These are phyloP conservation scores for Alloplasta piceator DNA, from an alignment of 2,888 invertebrate genomes.

Conservation along the genomic window DNA sequence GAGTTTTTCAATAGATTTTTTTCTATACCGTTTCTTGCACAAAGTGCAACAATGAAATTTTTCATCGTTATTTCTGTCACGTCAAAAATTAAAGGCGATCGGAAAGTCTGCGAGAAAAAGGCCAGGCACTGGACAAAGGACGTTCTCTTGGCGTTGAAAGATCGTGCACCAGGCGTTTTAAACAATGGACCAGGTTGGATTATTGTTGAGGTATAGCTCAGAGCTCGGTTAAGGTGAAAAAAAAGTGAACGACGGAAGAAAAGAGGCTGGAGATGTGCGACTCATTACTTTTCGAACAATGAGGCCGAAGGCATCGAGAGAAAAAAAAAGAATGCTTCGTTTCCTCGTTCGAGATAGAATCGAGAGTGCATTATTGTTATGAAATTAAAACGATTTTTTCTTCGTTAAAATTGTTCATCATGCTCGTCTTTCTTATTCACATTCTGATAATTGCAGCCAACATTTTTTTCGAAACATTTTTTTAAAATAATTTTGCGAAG, in stretches of 20 bases:
- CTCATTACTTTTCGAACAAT: constrained; percentile 61
- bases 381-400: constrained; percentile 36
- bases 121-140: constrained; percentile 40
- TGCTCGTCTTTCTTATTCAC: constrained; percentile 21
- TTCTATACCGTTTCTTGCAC: not conserved
- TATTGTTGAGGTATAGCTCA: constrained; percentile 37
- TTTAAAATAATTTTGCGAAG: too few species aligned
- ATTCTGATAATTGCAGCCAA: too few species aligned
- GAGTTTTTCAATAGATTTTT: not conserved
- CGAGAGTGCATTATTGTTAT: constrained; percentile 35
- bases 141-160: constrained; percentile 27
- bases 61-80: not conserved
- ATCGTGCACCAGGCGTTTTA: constrained; percentile 33
- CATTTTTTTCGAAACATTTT: too few species aligned
- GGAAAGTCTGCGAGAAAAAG: constrained; percentile 21
- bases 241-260: not conserved
- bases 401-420: constrained; percentile 12
- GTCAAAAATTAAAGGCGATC: constrained; percentile 30
- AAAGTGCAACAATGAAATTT: constrained; percentile 9
- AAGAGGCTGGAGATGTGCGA: constrained; percentile 16
- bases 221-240: constrained; percentile 20
- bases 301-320: constrained; percentile 25
- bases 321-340: constrained; percentile 4
- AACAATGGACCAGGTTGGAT: constrained; percentile 56
- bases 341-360: constrained; percentile 23